Evolutionary conservation across 2,113 vertebrate species (phyloP), one percentile per base, ranked within the genome.

Genomic region (Dunckerocampus dactyliophorus): DNA sequence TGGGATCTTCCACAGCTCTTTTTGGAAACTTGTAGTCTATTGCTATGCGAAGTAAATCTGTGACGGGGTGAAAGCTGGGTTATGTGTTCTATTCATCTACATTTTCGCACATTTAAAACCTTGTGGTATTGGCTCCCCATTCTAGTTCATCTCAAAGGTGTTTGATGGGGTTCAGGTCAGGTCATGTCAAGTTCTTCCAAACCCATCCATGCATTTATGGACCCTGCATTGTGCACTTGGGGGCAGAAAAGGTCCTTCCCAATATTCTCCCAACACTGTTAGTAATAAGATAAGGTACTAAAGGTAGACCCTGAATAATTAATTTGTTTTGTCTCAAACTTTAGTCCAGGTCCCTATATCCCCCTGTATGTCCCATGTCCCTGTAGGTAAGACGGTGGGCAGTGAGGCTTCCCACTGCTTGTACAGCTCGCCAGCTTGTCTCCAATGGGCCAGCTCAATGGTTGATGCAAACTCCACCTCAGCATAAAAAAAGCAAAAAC

Each of bases 11-110:
- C 39, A 28, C 15, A 67, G 67, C 58, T 62, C 70, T 65, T 74
- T 75, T 65, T 64, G 59, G 52, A 74, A 53, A 71, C 76, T 69
- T 71, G 63, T 64, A 68, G 63, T 69, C 11, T 15, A 31, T 66
- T 39, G 62, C 52, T 51, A 58, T 56, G 59, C 69, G 67, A 80
- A 85, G 80, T 39, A 82, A 70, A 81, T 75, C 81, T 77, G 49
- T 42, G 11, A 68, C 56, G 82, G 84, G 74, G 75, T 77, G 70
- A 77, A 51, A 47, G 65, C 75, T 49, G 37, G 69, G 52, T 56
- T 69, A 74, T 82, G 79, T 78, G 62, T 64, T 42, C 61, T 42
- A 71, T 74, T 83, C 55, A 64, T 76, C 65, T 71, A 58, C 24
- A 82, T 82, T 47, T 74, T 43, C 69, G 64, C 54, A 63, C 52